Evolutionary conservation across 1,140 invertebrate species (phyloP).

Genomic region (Battus philenor): DNA sequence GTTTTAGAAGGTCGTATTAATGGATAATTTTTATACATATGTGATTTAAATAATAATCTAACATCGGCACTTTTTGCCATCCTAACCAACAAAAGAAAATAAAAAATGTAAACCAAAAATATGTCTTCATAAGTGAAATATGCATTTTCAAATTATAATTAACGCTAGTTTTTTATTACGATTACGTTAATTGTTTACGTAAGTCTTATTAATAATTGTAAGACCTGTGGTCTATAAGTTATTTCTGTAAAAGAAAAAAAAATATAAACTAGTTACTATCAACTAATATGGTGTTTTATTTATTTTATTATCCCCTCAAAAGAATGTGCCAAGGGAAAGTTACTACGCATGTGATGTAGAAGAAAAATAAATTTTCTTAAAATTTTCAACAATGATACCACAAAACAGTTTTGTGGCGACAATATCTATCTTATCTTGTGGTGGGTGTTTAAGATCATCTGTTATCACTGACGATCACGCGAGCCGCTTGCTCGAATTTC

Average conservation of each 20-base stretch:
- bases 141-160: conserved; percentile 13
- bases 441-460: no score
- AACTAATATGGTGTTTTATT: conserved; percentile 36
- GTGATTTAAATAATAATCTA: conserved; percentile 2
- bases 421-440: no score
- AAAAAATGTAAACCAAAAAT: conserved; percentile 14
- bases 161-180: conserved; percentile 4
- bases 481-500: no score
- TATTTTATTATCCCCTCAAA: no score
- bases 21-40: conserved; percentile 17
- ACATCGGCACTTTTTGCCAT: not conserved
- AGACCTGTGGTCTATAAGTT: conserved; percentile 69
- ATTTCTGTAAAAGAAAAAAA: conserved; percentile 32
- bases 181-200: conserved; percentile 23
- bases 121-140: conserved; percentile 5
- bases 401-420: no score
- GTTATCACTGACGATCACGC: no score
- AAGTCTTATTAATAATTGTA: conserved; percentile 44
- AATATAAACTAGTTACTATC: conserved; percentile 18
- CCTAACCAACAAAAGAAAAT: conserved; percentile 1
- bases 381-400: no score
- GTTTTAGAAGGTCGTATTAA: conserved; percentile 54
- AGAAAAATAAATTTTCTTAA: no score
- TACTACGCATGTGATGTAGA: no score
- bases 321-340: no score